Base-by-base conservation (phyloP, 2,888 invertebrate species). In the Drosophila planitibia region DNA sequence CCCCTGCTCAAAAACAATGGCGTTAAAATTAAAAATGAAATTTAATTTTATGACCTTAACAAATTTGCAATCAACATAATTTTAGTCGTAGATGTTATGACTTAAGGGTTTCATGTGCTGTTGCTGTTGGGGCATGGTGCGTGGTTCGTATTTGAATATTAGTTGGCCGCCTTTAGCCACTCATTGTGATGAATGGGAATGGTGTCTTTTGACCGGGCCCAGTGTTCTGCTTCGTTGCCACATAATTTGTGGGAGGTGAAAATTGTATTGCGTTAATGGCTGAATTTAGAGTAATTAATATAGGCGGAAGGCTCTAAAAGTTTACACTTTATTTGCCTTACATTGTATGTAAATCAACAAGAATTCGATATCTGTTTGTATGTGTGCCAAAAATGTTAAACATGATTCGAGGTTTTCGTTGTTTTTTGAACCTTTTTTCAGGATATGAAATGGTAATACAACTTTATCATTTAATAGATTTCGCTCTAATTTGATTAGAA, bases 41-140 rank as follows among this genome's bases (percentile, higher is more conserved):
- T 88, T 86, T 87, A 74, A 79, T 82, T 89, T 89, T 91, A 91
- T 91, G 89, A 89, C 91, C 89, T 90, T 89, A 89, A 89, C 89
- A 91, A 91, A 89, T 89, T 91, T 78, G 89, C 89, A 89, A 91
- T 91, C 86, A 90, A 88, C 89, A 89, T 91, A 90, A 90, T 85
- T 79, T 65, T 32, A 69, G 60, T 61, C 49, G 44, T 70, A 66
- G 74, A 44, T 81, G 76, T 89, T 89, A 85, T 87, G 89, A 87
- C 85, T 89, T 61, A 60, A 66, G 75, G 70, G 75, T 58, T 81
- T 83, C 83, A 88, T 89, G 80, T 81, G 49, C 30, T 63, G 67
- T 51, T 67, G 65, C 51, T 25, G 32, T 49, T 51, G 16, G 64
- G 54, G 35, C 79, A 62, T 62, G 66, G 53, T 85, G 82, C 78